phyloP scores from a whole-genome alignment of 2,113 vertebrate species.

The Oplegnathus fasciatus region DNA sequence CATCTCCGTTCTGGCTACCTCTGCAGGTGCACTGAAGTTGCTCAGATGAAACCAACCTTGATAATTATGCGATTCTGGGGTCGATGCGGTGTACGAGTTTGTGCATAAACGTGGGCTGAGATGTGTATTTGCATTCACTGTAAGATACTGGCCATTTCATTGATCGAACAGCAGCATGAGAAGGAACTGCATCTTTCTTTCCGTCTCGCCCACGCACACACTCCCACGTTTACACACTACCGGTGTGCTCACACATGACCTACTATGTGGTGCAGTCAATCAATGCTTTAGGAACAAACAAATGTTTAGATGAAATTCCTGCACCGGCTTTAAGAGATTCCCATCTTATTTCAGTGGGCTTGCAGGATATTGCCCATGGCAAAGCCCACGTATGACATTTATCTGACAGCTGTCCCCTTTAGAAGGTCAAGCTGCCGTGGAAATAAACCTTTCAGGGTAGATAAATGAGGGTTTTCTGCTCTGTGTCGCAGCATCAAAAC shows the following conservation, averaged over 20 bases:
- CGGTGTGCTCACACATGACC: constrained; percentile 27
- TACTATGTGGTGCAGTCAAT: constrained; percentile 20
- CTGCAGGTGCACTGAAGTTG: constrained; percentile 17
- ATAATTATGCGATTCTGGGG: constrained; percentile 24
- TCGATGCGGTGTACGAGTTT: neutral
- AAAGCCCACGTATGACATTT: constrained; percentile 43
- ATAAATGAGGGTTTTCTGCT: constrained; percentile 61
- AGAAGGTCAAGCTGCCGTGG: constrained; percentile 61
- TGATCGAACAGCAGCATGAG: constrained; percentile 19
- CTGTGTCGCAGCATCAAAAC: constrained; percentile 21
- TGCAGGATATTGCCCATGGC: constrained; percentile 32
- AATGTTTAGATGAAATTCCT: constrained; percentile 24
- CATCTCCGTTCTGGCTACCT: constrained; percentile 7
- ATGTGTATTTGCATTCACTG: constrained; percentile 39
- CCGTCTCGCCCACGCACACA: constrained; percentile 14
- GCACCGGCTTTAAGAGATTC: constrained; percentile 24
- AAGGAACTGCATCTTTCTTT: constrained; percentile 7
- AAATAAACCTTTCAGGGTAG: constrained; percentile 50
- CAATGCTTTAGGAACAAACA: constrained; percentile 31
- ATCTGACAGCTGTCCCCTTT: constrained; percentile 46
- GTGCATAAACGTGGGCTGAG: constrained; percentile 7
- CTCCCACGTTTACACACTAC: constrained; percentile 3
- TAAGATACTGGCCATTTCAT: constrained; percentile 1
- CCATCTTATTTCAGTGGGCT: constrained; percentile 25
- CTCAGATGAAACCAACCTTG: neutral